Percentiles rank a stretch among this genome's conserved stretches.
phyloP scores from a whole-genome alignment of 2,113 vertebrate species.

The Sphaerodactylus townsendi region DNA sequence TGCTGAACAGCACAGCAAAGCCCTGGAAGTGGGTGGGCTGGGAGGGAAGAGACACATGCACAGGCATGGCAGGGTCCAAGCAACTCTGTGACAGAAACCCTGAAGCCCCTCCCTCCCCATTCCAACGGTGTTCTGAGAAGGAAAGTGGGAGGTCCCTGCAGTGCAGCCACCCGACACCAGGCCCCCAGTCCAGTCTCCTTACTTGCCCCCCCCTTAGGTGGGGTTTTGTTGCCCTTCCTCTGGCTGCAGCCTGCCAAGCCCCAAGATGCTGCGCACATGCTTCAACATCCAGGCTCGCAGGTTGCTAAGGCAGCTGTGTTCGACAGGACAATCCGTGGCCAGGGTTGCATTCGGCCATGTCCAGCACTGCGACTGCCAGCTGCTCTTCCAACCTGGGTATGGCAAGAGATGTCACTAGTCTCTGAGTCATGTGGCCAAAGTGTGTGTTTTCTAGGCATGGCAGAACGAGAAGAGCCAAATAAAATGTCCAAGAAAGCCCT shows the following conservation, averaged over 20 bases:
- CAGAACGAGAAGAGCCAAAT: neutral
- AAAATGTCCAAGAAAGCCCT: too few relatives aligned
- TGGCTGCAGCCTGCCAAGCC: slow-evolving; percentile 51
- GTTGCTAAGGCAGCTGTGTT: slow-evolving; percentile 89
- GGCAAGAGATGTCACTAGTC: neutral
- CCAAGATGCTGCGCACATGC: slow-evolving; percentile 87
- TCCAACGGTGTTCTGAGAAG: too few relatives aligned
- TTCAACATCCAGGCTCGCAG: slow-evolving; percentile 92
- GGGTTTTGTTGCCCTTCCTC: slow-evolving; percentile 68
- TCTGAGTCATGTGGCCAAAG: neutral
- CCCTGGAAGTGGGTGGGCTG: too few relatives aligned
- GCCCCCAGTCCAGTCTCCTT: slow-evolving; percentile 46
- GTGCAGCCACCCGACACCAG: neutral
- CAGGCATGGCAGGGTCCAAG: too few relatives aligned
- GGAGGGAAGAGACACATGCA: too few relatives aligned
- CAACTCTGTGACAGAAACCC: too few relatives aligned
- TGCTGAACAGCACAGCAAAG: too few relatives aligned
- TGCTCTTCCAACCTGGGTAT: slow-evolving; percentile 88
- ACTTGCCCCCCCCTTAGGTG: slow-evolving; percentile 81
- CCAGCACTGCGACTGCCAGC: slow-evolving; percentile 88
- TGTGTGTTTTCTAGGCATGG: too few relatives aligned
- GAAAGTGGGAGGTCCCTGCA: too few relatives aligned
- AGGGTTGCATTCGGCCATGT: slow-evolving; percentile 93
- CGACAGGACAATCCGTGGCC: slow-evolving; percentile 93
- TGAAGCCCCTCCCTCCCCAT: too few relatives aligned